These are phyloP conservation scores for Myxocyprinus asiaticus DNA, from an alignment of 2,113 vertebrate species.

Conservation along the genomic window DNA sequence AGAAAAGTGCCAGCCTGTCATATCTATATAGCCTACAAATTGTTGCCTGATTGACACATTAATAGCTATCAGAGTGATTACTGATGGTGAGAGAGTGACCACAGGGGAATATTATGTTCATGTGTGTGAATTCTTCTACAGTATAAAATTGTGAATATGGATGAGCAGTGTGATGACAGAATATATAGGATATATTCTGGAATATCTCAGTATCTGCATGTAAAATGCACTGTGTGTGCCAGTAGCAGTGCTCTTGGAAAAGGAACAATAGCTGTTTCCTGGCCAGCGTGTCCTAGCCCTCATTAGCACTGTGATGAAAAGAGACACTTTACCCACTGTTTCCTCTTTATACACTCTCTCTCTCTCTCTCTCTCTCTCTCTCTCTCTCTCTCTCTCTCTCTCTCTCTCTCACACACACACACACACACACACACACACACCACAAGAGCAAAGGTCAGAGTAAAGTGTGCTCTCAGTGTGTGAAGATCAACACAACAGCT, in stretches of 20 bases:
- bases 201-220: too few species aligned
- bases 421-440: too few species aligned
- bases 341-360: conserved; percentile 58
- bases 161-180: not conserved
- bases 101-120: conserved; percentile 17
- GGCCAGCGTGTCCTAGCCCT: conserved; percentile 65
- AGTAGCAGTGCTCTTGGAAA: conserved; percentile 34
- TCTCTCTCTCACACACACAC: too few species aligned
- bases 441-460: conserved; percentile 33
- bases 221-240: not conserved
- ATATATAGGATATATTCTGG: too few species aligned
- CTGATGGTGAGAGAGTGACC: not conserved
- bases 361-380: too few species aligned
- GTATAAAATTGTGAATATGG: not conserved
- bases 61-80: conserved; percentile 1
- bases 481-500: conserved; percentile 37
- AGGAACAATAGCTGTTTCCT: conserved; percentile 72
- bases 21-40: not conserved
- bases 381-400: too few species aligned
- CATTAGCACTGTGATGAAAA: conserved; percentile 74
- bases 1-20: not conserved
- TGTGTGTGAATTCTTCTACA: not conserved
- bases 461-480: conserved; percentile 39
- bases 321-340: conserved; percentile 65
- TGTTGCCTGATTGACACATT: conserved; percentile 28